Conservation (phyloP, 2,888 invertebrate genomes). For the Metellina segmentata region DNA sequence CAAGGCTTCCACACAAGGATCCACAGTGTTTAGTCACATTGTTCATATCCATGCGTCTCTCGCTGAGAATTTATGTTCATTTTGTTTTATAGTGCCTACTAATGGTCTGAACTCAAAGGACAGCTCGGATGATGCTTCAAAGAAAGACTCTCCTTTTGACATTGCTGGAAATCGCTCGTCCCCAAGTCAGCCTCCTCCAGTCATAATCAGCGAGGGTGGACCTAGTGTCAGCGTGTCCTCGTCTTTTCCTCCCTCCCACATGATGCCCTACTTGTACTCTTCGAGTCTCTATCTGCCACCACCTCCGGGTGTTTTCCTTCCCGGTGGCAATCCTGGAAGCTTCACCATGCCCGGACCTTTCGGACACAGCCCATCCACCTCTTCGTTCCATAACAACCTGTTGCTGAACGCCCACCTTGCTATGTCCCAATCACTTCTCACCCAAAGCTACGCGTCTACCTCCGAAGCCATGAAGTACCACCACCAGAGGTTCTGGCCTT, state of each 20-base stretch:
- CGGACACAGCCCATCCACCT: slow-evolving; percentile 36
- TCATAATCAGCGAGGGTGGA: slow-evolving; percentile 70
- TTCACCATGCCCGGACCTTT: slow-evolving; percentile 50
- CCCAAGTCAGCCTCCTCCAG: slow-evolving; percentile 34
- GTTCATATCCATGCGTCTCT: no score
- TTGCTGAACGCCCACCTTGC: slow-evolving; percentile 71
- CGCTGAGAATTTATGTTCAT: neutral
- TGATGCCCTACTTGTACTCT: slow-evolving; percentile 71
- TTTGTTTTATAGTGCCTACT: slow-evolving; percentile 45
- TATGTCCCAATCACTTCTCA: slow-evolving; percentile 67
- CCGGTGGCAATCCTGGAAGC: slow-evolving; percentile 32
- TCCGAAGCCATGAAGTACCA: slow-evolving; percentile 63
- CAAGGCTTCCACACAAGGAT: no score
- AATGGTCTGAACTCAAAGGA: slow-evolving; percentile 53
- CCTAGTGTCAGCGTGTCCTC: slow-evolving; percentile 61
- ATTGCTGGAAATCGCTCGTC: slow-evolving; percentile 17
- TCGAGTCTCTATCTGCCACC: slow-evolving; percentile 71
- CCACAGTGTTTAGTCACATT: no score
- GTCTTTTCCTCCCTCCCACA: slow-evolving; percentile 67
- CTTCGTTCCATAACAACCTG: slow-evolving; percentile 56
- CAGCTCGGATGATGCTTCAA: slow-evolving; percentile 8
- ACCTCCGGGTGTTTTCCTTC: slow-evolving; percentile 62
- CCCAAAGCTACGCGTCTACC: slow-evolving; percentile 61
- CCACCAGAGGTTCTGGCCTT: slow-evolving; percentile 74
- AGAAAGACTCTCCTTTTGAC: slow-evolving; percentile 27